These are phyloP conservation scores for Tetramorium simillimum DNA, from an alignment of 1,140 invertebrate species.

Conservation along the genomic window DNA sequence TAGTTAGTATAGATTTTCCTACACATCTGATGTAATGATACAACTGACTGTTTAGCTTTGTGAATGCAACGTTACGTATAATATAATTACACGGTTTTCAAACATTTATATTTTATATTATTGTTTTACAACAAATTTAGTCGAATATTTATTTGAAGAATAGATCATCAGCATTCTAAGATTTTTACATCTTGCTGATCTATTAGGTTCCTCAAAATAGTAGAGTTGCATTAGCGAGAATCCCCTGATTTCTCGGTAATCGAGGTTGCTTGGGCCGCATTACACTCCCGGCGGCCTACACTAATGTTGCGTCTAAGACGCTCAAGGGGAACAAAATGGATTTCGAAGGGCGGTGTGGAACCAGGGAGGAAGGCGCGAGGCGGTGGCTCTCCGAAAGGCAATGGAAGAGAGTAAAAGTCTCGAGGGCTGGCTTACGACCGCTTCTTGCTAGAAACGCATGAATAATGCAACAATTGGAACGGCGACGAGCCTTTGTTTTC, in stretches of 20 bases:
- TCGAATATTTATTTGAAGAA: neutral
- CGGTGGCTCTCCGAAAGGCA: slow-evolving; percentile 1
- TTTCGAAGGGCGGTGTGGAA: slow-evolving; percentile 70
- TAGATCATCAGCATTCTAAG: neutral
- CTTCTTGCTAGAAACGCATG: slow-evolving; percentile 83
- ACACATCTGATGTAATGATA: neutral
- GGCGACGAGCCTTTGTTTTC: slow-evolving; percentile 83
- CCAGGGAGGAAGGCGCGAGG: slow-evolving; percentile 4
- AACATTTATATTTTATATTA: neutral
- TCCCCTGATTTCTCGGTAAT: slow-evolving; percentile 64
- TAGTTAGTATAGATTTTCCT: neutral
- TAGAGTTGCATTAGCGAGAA: slow-evolving; percentile 37
- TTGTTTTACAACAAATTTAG: neutral
- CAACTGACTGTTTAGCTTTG: neutral
- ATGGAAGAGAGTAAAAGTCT: slow-evolving; percentile 59
- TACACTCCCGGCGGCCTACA: slow-evolving; percentile 48
- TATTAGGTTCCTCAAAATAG: neutral
- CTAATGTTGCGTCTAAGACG: slow-evolving; percentile 71
- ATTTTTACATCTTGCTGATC: neutral
- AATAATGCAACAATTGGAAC: slow-evolving; percentile 84
- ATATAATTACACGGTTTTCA: neutral
- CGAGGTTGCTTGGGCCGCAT: slow-evolving; percentile 46
- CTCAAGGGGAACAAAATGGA: slow-evolving; percentile 70
- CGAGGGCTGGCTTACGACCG: slow-evolving; percentile 72
- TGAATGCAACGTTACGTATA: neutral